These are phyloP conservation scores for Danaus chrysippus DNA, from an alignment of 2,888 invertebrate genomes.

Conservation along the genomic window DNA sequence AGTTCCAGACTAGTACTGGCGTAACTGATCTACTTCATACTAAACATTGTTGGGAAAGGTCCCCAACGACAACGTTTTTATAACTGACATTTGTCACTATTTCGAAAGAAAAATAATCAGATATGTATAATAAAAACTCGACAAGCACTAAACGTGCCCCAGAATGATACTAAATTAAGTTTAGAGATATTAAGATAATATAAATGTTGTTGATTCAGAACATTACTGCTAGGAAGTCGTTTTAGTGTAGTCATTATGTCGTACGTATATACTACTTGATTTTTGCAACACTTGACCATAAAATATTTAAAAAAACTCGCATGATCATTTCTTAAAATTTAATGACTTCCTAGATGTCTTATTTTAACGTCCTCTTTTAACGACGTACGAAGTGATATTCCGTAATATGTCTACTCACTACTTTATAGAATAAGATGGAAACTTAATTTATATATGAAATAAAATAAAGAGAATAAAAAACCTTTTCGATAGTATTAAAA, in stretches of 20 bases:
- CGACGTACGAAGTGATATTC: not conserved
- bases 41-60: constrained; percentile 22
- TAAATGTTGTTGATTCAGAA: constrained; percentile 25
- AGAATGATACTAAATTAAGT: constrained; percentile 25
- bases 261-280: constrained; percentile 18
- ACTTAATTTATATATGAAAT: not conserved
- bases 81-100: constrained; percentile 24
- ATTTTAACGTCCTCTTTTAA: constrained; percentile 16
- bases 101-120: constrained; percentile 24
- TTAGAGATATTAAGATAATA: constrained; percentile 29
- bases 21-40: constrained; percentile 28
- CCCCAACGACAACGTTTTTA: constrained; percentile 15
- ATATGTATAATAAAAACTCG: constrained; percentile 22
- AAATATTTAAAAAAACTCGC: constrained; percentile 20
- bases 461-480: not conserved
- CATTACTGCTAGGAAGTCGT: constrained; percentile 33
- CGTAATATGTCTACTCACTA: not conserved
- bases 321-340: constrained; percentile 19
- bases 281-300: constrained; percentile 23
- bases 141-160: constrained; percentile 24
- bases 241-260: constrained; percentile 26
- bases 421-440: constrained; percentile 8
- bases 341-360: constrained; percentile 28
- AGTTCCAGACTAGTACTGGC: constrained; percentile 39
- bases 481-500: constrained; percentile 10